These are phyloP conservation scores for Hydrochoerus hydrochaeris DNA, from an alignment of 2,113 vertebrate species.

Conservation along the genomic window DNA sequence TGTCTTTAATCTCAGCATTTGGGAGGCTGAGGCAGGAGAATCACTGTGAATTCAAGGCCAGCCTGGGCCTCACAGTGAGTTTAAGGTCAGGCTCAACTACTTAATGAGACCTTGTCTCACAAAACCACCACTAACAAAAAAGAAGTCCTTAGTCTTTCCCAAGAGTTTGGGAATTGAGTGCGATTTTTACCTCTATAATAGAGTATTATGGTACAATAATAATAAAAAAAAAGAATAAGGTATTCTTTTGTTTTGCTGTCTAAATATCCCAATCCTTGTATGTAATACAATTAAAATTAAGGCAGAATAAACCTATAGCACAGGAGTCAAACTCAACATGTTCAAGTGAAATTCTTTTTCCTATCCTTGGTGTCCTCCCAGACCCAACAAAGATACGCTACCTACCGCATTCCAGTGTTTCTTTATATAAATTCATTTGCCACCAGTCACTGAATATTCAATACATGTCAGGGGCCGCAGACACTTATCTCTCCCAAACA, in stretches of 20 bases:
- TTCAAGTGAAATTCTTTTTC: background rate
- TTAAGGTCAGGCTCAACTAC: background rate
- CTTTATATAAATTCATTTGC: background rate
- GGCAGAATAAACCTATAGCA: background rate
- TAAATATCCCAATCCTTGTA: background rate
- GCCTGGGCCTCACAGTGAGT: background rate
- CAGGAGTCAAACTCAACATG: background rate
- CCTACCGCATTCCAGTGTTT: background rate
- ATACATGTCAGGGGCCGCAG: background rate
- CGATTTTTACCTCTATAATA: background rate
- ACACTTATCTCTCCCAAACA: background rate
- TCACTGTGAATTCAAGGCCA: background rate
- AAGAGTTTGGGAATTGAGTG: background rate
- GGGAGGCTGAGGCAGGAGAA: background rate
- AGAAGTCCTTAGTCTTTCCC: background rate
- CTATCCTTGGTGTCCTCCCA: accelerated
- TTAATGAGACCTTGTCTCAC: background rate
- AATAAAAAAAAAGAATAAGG: background rate
- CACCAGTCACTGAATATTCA: background rate
- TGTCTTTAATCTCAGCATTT: background rate
- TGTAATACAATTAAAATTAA: background rate
- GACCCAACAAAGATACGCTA: background rate
- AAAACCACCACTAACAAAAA: background rate
- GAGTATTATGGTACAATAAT: background rate
- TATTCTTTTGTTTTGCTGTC: background rate